Evolutionary conservation across 2,888 invertebrate genomes (phyloP), one percentile per base, ranked within the genome.

Genomic region (Habrosyne pyritoides): DNA sequence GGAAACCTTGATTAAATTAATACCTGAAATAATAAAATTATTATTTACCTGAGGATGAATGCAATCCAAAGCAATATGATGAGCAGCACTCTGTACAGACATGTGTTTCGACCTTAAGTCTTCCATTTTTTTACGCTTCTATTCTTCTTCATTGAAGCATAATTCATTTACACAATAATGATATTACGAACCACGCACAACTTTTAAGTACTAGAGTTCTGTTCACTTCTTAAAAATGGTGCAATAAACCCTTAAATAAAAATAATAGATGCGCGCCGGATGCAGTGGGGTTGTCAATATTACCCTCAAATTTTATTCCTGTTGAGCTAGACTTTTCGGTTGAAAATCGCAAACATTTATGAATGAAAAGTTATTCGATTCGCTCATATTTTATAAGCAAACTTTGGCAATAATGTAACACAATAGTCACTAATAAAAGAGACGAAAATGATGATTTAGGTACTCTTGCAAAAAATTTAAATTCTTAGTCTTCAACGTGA

Each of bases 11-110:
- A 28, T 28, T 8, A 8, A 7, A 30, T 2, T 2, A 30, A 10
- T 30, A 30, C 2, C 2, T 30, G 12, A 4, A 36, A 14, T 36
- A 1, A 2, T 12, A n/a, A 33, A 5, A 3, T 3, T 5, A 5
- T 36, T n/a, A 0, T 14, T 46, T 80, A 91, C 91, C 89, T 91
- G 90, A 57, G 90, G 85, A 71, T 90, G 83, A 48, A 91, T 87
- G 64, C 87, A 91, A 57, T 91, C 91, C 59, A 91, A 63, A 21
- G 88, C 89, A 51, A 90, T 91, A 61, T 91, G 89, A 66, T 91
- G 91, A 28, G 91, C 86, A 24, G 90, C 83, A 72, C 61, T 89
- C 61, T 89, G 91, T 55, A 89, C 76, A 10, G 83, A 67, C 64
- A 89, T 91, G 63, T 89, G 87, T 77, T 89, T 91, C 18, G 81